These are phyloP conservation scores for Aromia moschata DNA, from an alignment of 2,888 invertebrate species.

Conservation along the genomic window DNA sequence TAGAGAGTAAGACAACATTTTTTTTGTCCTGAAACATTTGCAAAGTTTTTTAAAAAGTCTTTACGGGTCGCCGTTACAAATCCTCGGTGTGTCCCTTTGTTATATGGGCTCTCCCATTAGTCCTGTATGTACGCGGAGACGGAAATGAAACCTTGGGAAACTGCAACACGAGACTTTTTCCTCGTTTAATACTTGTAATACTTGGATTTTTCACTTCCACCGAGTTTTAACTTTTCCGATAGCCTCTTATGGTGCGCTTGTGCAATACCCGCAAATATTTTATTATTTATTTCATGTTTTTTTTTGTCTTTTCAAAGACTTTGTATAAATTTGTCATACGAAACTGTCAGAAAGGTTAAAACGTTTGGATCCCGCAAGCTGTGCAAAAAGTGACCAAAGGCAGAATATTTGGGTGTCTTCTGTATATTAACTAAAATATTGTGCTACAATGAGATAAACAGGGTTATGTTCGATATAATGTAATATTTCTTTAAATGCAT, in stretches of 20 bases:
- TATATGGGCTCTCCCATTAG: conserved; percentile 5
- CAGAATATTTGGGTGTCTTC: conserved; percentile 13
- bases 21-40: conserved; percentile 37
- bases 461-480: not conserved
- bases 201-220: not conserved
- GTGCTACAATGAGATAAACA: not conserved
- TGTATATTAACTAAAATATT: conserved; percentile 8
- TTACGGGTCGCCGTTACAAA: conserved; percentile 7
- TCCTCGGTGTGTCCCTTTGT: conserved; percentile 1
- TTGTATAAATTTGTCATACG: conserved; percentile 1
- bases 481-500: too few species aligned
- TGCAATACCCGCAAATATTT: not conserved
- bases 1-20: conserved; percentile 54
- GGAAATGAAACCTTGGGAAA: conserved; percentile 9
- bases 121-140: not conserved
- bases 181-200: not conserved
- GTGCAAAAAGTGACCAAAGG: not conserved
- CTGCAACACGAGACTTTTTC: conserved; percentile 9
- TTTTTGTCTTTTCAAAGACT: conserved; percentile 1
- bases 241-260: conserved; percentile 2
- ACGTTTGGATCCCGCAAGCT: not conserved
- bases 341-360: not conserved
- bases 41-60: conserved; percentile 42
- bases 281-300: conserved; percentile 14
- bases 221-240: not conserved